A percentile compares a stretch with the other conserved stretches of the same genome.
These are phyloP conservation scores for Heliconius hermathena DNA, from an alignment of 1,140 invertebrate genomes.

Conservation along the genomic window DNA sequence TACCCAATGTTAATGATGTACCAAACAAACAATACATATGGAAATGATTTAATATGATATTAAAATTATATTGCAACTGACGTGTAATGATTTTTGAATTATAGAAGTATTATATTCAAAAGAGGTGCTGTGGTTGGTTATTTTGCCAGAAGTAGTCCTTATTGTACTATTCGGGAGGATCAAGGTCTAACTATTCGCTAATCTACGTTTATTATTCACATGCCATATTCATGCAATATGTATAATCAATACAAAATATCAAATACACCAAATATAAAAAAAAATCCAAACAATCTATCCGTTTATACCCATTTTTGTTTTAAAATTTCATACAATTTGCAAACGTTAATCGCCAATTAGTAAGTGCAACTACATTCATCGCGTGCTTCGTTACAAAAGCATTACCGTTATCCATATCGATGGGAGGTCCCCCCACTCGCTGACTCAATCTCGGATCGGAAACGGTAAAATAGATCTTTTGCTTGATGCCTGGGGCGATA, in stretches of 20 bases:
- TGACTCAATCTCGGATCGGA: constrained; percentile 87
- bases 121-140: not conserved
- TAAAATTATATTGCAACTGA: not conserved
- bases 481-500: constrained; percentile 88
- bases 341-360: constrained; percentile 75
- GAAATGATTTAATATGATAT: not conserved
- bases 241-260: constrained; percentile 31
- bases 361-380: constrained; percentile 76
- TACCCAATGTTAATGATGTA: constrained; percentile 27
- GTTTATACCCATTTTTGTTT: constrained; percentile 33
- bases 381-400: constrained; percentile 76
- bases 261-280: constrained; percentile 34
- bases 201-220: constrained; percentile 20
- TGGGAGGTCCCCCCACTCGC: constrained; percentile 88
- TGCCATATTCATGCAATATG: constrained; percentile 43
- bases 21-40: not conserved
- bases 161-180: not conserved
- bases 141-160: not conserved
- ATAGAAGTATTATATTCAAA: not conserved
- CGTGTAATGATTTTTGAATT: not conserved
- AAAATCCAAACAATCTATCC: constrained; percentile 38
- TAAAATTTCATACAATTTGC: constrained; percentile 56
- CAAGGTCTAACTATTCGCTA: not conserved
- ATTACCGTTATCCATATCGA: constrained; percentile 94
- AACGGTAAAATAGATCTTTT: constrained; percentile 98